Evolutionary conservation across 2,888 invertebrate species (phyloP).

Genomic region (Operophtera brumata): DNA sequence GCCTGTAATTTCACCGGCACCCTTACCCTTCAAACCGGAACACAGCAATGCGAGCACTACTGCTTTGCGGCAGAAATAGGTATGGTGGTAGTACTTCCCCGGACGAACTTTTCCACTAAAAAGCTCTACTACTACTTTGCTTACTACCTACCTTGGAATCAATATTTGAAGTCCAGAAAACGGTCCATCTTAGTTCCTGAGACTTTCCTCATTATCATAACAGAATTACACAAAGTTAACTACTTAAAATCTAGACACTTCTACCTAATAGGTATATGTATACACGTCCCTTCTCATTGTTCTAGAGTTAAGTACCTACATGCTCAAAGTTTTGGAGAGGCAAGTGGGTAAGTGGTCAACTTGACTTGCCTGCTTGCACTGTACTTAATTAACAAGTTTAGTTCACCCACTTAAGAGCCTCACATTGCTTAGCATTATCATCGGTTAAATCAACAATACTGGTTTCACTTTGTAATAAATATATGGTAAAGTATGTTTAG

Average conservation of each 20-base stretch:
- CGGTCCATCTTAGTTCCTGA: background rate
- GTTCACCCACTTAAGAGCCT: slow-evolving; percentile 8
- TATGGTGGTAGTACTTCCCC: too few relatives aligned
- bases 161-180: background rate
- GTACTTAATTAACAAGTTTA: slow-evolving; percentile 17
- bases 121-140: too few relatives aligned
- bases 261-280: background rate
- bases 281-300: background rate
- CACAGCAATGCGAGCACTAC: too few relatives aligned
- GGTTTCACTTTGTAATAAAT: too few relatives aligned
- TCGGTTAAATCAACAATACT: too few relatives aligned
- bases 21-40: too few relatives aligned
- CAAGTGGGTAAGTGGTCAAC: slow-evolving; percentile 16
- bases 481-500: too few relatives aligned
- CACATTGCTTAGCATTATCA: too few relatives aligned
- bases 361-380: slow-evolving; percentile 11
- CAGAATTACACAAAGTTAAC: background rate
- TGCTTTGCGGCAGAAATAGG: too few relatives aligned
- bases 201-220: background rate
- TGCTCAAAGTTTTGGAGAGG: slow-evolving; percentile 7
- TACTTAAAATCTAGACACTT: background rate
- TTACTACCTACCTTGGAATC: background rate
- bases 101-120: too few relatives aligned
- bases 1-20: too few relatives aligned
- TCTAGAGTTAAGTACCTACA: background rate